Evolutionary conservation across 1,140 invertebrate genomes (phyloP), one percentile per base, ranked within the genome.

Genomic region (Calliopsis andreniformis): DNA sequence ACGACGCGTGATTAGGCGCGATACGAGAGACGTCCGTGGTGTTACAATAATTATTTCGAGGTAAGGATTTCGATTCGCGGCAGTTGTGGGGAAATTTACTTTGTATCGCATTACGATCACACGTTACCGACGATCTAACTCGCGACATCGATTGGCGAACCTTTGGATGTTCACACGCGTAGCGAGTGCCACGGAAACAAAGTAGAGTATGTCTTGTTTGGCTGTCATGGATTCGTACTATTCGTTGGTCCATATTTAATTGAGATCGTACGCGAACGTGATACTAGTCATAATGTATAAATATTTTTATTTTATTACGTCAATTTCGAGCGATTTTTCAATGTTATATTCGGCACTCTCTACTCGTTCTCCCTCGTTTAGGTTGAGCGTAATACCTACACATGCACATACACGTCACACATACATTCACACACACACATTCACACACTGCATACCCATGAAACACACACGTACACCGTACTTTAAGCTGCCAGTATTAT

Each of bases 401-500:
- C n/a, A 8, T 1, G 39, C 28, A 30, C 20, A 32, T 1, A 63
- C 2, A 51, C 30, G 12, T 25, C 20, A 32, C 43, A 35, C 45
- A 10, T 39, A 35, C n/a, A 23, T 0, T 32, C 28, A 30, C 20
- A 49, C 5, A 63, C 2, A 51, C n/a, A 23, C 45, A 49, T 20
- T 0, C 16, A 20, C 18, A 30, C 42, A 32, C 43, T 25, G 10
- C 23, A 20, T 12, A 64, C 43, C 18, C 14, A 62, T 35, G n/a
- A n/a, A n/a, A 62, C 39, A 25, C 7, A 45, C 25, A 49, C 25
- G 70, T 63, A 66, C 70, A 64, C 82, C 86, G 85, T 88, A 87
- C 69, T 89, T 87, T 89, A 88, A 89, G 86, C 87, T 88, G 86
- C 84, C 89, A 90, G 89, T 90, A 90, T 90, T 90, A 90, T 90